Evolutionary conservation across 1,140 invertebrate species (phyloP), one percentile per base, ranked within the genome.

Genomic region (Trichoplusia ni): DNA sequence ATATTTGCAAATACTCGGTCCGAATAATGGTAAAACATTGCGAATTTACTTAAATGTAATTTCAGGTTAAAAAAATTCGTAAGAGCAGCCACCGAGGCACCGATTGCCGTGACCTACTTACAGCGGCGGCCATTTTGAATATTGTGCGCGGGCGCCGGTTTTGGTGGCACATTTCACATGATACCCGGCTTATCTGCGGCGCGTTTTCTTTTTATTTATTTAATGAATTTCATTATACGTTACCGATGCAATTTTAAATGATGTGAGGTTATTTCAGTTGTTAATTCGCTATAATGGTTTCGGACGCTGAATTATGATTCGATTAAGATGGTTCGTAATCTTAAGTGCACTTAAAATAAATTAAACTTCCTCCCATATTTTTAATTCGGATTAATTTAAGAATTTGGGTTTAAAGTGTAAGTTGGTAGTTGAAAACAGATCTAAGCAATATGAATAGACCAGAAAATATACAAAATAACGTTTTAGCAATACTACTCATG

Each of bases 91-190:
- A 53, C 51, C 31, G 47, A 61, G 56, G 25, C 66, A 61, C 60
- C 38, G 63, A 16, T 62, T 54, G 64, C 69, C 69, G 69, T 67
- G 69, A 67, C 64, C 69, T 44, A 79, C 77, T 69, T 82, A 59
- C 40, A 23, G 33, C 35, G 38, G 46, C 77, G 64, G 79, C 79
- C 79, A 82, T 82, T 74, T 81, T 81, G 77, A 71, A 81, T 79
- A 75, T 69, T 64, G 73, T 67, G 77, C 77, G 69, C 69, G 69
- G 67, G 71, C 71, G 69, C 64, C 74, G 66, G 49, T 66, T 76
- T 74, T 73, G 71, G 76, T 75, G 67, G 66, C 64, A 69, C 71
- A 81, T 81, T 81, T 79, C 76, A 76, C 74, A 68, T 74, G 67
- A 71, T 70, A 74, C 60, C 21, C 42, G 33, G 46, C 66, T 69